phyloP scores from a whole-genome alignment of 2,888 invertebrate genomes.

The Eristalis intricaria region DNA sequence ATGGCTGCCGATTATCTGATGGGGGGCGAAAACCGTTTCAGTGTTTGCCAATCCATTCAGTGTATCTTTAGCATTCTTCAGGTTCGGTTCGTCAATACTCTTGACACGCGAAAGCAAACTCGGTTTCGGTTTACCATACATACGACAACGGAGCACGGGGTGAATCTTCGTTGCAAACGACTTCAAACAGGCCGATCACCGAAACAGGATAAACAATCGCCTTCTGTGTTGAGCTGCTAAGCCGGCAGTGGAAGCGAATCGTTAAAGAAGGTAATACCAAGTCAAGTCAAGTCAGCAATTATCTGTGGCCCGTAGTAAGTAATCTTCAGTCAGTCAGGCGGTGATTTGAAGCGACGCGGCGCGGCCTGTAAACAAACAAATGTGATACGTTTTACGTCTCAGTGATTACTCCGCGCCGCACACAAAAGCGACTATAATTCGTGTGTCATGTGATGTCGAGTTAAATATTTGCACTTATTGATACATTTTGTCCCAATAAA shows the following conservation, averaged over 20 bases:
- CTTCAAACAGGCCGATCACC: not conserved
- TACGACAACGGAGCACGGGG: not conserved
- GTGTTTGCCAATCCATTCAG: slow-evolving; percentile 57
- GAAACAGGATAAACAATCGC: not conserved
- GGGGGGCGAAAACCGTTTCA: slow-evolving; percentile 64
- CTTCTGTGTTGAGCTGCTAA: not conserved
- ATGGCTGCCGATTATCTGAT: slow-evolving; percentile 64
- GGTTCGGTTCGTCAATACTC: slow-evolving; percentile 51
- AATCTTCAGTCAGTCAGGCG: slow-evolving; percentile 31
- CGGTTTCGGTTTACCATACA: slow-evolving; percentile 19
- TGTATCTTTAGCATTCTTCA: slow-evolving; percentile 62
- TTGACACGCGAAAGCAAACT: slow-evolving; percentile 2
- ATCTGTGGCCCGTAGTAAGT: slow-evolving; percentile 8
- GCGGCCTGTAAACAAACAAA: slow-evolving; percentile 26
- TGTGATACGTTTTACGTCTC: slow-evolving; percentile 15
- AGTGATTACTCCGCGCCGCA: slow-evolving; percentile 4
- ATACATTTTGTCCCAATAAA: slow-evolving; percentile 35
- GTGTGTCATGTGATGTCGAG: slow-evolving; percentile 62
- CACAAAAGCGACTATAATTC: slow-evolving; percentile 30
- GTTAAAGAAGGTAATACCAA: slow-evolving; percentile 57
- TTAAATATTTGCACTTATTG: slow-evolving; percentile 63
- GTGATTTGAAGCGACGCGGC: slow-evolving; percentile 37
- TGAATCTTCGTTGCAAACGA: slow-evolving; percentile 3
- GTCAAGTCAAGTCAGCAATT: slow-evolving; percentile 11
- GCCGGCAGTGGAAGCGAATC: slow-evolving; percentile 30